Base-by-base conservation (phyloP, 1,140 invertebrate species). In the Pseudomyrmex cubaensis region DNA sequence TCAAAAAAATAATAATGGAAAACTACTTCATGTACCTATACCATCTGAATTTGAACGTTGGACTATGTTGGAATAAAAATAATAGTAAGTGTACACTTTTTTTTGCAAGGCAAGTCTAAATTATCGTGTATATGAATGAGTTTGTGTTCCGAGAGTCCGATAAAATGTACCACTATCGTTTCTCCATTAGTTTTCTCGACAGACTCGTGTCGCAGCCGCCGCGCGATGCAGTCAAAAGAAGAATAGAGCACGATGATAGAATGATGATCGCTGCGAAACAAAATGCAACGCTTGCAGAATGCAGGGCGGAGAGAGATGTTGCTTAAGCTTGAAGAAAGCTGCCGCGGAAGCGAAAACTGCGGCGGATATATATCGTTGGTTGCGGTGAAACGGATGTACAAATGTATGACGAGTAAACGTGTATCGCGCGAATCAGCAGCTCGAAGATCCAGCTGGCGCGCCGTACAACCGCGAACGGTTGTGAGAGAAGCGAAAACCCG, bases 381-480 rank as follows among this genome's bases (percentile, higher is more conserved):
- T 77, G 50, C 25, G 44, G 57, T 12, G 50, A 69, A 85, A 86
- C 70, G 46, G 22, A 66, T 69, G 54, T 62, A 67, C 75, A 57
- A 66, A 84, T 74, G 25, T 70, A 82, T 82, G 84, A 87, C 77
- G 63, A 72, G 62, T 57, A 50, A 46, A 64, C 84, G 67, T 72
- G 59, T 73, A 75, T 52, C 48, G 70, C 25, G 78, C 50, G 44
- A 64, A 61, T 63, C 63, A 69, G 35, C 5, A 35, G 64, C 84
- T 56, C 56, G 63, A 52, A 17, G 69, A 35, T 82, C 56, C 63
- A 75, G 25, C 84, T 70, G 25, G 78, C 46, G 52, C 20, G 59
- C 57, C 74, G 87, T 89, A 85, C 86, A 90, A 87, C 85, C 35
- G 35, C 35, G 35, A 5, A 5, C 35, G 35, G 35, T 35, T 35